Base-by-base conservation (phyloP, 92 coral and sea anemone genomes). In the Pocillopora meandrina region DNA sequence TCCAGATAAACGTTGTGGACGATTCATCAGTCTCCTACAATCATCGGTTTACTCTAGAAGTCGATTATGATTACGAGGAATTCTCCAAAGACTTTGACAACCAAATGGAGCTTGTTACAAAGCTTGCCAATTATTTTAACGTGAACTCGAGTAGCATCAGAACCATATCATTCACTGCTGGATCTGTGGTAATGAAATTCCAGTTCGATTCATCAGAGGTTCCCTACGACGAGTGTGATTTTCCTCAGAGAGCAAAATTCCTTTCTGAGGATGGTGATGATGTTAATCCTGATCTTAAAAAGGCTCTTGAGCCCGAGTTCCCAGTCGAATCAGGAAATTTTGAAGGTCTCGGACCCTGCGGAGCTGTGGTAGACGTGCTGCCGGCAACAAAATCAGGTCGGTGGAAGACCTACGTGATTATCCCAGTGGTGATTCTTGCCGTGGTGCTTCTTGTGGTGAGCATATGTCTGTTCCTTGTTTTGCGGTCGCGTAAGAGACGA, bases 361-460 rank as follows among this genome's bases (percentile, higher is more conserved):
- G 57, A 12, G 71, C 69, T 74, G n/a, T 84, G 66, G 92, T 84
- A 7, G 90, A 56, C 20, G 68, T 78, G 13, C 82, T 87, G 0
- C 80, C 85, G 31, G 79, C 76, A 83, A 62, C 77, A 66, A 14
- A 78, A 78, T 12, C 82, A 86, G 94, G 98, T 9, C 76, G 78
- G 1, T 97, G 98, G 99, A 88, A 98, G 93, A 86, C 98, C 11
- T 90, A 93, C 52, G 93, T 95, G 13, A 88, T 97, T 19, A 93
- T 95, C 74, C 99, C 99, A 2, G 95, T 92, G 7, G 87, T 97
- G 71, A 92, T 92, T 33, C 36, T 97, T 5, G 98, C 92, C 9
- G 92, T 91, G 42, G 82, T 97, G 20, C 63, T 97, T 31, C 83
- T 97, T 70, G 63, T 93, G 65, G 92, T 97, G 61, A 97, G 95